These are phyloP conservation scores for Oscheius myriophilus DNA, from an alignment of 2,888 invertebrate species.

Conservation along the genomic window DNA sequence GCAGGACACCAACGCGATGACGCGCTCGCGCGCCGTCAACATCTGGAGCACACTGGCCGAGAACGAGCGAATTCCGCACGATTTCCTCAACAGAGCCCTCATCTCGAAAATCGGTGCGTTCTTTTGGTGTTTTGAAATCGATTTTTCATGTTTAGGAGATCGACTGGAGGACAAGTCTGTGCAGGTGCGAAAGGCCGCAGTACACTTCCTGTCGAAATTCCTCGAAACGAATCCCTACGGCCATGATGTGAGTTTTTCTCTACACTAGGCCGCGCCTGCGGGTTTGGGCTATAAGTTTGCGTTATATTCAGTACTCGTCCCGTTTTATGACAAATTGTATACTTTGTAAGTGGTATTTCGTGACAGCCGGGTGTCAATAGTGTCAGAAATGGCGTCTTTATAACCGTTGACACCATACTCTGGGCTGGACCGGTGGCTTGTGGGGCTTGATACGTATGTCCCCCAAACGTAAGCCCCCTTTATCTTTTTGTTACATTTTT, in stretches of 20 bases:
- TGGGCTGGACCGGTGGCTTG: too few species aligned
- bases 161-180: conserved; percentile 72
- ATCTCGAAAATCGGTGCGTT: conserved; percentile 31
- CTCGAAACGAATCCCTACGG: conserved; percentile 83
- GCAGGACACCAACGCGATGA: conserved; percentile 85
- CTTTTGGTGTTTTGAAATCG: background rate
- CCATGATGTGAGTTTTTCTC: conserved; percentile 57
- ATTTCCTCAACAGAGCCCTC: conserved; percentile 32
- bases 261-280: too few species aligned
- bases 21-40: conserved; percentile 84
- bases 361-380: too few species aligned
- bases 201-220: conserved; percentile 81
- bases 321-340: too few species aligned
- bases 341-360: too few species aligned
- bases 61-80: conserved; percentile 31
- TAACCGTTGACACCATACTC: too few species aligned
- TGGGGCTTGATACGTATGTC: too few species aligned
- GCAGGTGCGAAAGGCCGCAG: conserved; percentile 85
- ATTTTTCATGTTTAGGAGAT: conserved; percentile 27
- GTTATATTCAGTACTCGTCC: too few species aligned
- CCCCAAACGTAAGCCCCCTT: too few species aligned
- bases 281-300: too few species aligned
- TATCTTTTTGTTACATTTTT: too few species aligned
- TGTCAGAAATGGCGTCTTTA: too few species aligned
- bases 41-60: conserved; percentile 76